Percentiles rank a stretch among this genome's conserved stretches.
phyloP scores from a whole-genome alignment of 2,797 vertebrate species.

The Alcedo quadribrachys region DNA sequence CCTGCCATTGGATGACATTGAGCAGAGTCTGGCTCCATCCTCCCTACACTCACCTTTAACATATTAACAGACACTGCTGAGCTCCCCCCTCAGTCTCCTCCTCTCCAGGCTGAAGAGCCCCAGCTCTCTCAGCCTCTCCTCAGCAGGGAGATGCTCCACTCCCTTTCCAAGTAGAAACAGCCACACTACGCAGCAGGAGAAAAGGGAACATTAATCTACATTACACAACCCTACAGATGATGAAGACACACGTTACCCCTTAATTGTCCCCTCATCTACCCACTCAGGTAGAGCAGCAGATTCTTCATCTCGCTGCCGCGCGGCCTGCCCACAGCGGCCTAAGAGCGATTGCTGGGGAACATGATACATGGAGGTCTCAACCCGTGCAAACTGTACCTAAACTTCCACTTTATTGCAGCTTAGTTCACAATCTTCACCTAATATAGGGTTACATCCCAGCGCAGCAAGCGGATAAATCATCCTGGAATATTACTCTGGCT shows the following conservation, averaged over 20 bases:
- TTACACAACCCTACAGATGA: not conserved
- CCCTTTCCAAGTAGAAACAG: not conserved
- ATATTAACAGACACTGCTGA: no score
- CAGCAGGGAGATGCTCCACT: no score
- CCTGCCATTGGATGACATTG: no score
- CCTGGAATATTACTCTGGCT: conserved; percentile 81
- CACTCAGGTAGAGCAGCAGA: not conserved
- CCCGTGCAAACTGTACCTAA: conserved; percentile 84
- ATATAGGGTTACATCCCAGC: conserved; percentile 81
- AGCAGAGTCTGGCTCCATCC: no score
- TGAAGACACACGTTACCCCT: not conserved
- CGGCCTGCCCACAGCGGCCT: conserved; percentile 37
- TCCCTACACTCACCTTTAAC: no score
- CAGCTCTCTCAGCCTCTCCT: no score
- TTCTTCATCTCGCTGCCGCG: conserved; percentile 73
- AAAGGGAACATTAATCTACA: not conserved
- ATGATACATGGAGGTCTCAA: conserved; percentile 81
- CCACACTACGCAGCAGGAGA: not conserved
- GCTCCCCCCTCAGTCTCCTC: no score
- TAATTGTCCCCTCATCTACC: not conserved
- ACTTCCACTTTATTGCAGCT: conserved; percentile 85
- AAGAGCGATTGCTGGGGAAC: conserved; percentile 55
- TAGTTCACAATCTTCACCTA: conserved; percentile 79
- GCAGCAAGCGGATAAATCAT: conserved; percentile 86
- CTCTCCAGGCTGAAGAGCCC: not conserved